Percentiles rank a stretch among this genome's conserved stretches.
These are phyloP conservation scores for Choloepus didactylus DNA, from an alignment of 2,797 vertebrate species.

Conservation along the genomic window DNA sequence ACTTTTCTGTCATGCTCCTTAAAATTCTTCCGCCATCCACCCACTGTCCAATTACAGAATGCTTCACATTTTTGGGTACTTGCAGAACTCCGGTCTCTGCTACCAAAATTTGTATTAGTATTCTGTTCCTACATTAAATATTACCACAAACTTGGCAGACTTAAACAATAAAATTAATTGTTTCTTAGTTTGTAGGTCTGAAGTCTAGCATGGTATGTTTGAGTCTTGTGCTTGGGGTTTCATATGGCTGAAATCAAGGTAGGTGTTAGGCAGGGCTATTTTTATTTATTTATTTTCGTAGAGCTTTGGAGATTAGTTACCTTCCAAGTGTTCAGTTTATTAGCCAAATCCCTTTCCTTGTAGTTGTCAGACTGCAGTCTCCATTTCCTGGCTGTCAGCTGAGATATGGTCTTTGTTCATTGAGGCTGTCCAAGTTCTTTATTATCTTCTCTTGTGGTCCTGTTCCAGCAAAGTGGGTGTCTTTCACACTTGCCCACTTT, in stretches of 20 bases:
- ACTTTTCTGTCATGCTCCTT: neutral
- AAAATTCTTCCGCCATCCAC: neutral
- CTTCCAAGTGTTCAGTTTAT: too few species aligned
- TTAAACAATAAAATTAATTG: neutral
- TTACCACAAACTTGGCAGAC: neutral
- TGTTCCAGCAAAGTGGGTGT: neutral
- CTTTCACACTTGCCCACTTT: neutral
- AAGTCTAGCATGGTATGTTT: neutral
- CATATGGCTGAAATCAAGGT: neutral
- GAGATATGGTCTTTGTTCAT: too few species aligned
- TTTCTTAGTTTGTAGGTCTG: neutral
- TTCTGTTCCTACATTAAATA: neutral
- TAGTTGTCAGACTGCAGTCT: too few species aligned
- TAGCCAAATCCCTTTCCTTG: too few species aligned
- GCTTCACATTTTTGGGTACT: neutral
- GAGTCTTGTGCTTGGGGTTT: neutral
- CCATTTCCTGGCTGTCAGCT: too few species aligned
- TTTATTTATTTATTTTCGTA: neutral
- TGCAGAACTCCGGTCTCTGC: neutral
- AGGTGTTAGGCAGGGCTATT: neutral
- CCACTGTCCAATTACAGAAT: neutral
- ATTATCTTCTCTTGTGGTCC: neutral
- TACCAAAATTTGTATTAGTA: neutral
- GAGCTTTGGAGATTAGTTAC: neutral
- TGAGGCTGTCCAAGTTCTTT: neutral